These are phyloP conservation scores for Indicator maculatus DNA, from an alignment of 2,113 vertebrate species.

Conservation along the genomic window DNA sequence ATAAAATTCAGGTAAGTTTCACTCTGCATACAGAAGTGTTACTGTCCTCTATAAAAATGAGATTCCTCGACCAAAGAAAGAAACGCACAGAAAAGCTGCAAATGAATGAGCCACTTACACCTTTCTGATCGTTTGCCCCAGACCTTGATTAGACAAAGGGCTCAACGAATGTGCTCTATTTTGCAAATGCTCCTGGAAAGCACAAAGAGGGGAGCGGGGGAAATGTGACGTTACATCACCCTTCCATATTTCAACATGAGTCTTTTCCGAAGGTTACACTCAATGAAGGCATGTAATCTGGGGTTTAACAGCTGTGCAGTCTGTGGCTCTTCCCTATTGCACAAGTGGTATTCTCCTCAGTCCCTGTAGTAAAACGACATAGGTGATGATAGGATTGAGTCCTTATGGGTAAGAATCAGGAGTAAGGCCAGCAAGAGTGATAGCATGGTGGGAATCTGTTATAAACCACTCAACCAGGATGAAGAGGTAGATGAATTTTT, in stretches of 20 bases:
- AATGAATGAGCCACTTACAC: rapidly evolving
- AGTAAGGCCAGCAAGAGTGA: too few species aligned
- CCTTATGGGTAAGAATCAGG: too few species aligned
- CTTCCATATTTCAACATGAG: background rate
- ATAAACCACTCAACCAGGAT: too few species aligned
- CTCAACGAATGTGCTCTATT: background rate
- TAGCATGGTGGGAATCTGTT: too few species aligned
- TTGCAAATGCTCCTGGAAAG: background rate
- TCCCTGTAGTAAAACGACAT: too few species aligned
- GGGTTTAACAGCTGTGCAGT: background rate
- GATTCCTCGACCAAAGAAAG: background rate
- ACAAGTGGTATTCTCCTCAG: background rate
- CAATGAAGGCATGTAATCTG: background rate
- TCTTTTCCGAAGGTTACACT: background rate
- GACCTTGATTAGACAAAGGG: background rate
- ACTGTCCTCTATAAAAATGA: background rate
- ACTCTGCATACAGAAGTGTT: background rate
- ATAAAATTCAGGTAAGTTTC: background rate
- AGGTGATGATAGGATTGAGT: too few species aligned
- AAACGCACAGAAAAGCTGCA: background rate
- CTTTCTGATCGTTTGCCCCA: background rate
- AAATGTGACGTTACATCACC: background rate
- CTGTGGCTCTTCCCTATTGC: background rate
- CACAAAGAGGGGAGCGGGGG: rapidly evolving
- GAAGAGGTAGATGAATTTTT: too few species aligned